Percentiles rank a stretch among this genome's conserved stretches.
phyloP scores from a whole-genome alignment of 2,888 invertebrate genomes.

The Hyposoter didymator region DNA sequence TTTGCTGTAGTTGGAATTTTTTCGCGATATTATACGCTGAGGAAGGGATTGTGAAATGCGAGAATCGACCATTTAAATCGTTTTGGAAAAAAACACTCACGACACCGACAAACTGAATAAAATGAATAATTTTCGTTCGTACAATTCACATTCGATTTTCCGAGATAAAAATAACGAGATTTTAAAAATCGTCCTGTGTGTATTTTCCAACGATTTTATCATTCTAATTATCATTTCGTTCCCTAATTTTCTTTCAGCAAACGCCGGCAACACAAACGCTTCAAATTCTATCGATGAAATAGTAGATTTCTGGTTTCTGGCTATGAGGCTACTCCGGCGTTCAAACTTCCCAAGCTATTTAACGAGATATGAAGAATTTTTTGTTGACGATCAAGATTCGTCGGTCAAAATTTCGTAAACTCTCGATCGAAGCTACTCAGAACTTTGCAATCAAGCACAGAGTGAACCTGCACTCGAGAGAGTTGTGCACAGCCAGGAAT shows the following conservation, averaged over 20 bases:
- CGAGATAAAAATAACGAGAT: neutral
- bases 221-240: slow-evolving; percentile 14
- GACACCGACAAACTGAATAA: neutral
- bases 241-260: slow-evolving; percentile 54
- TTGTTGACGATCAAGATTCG: slow-evolving; percentile 25
- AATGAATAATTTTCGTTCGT: neutral
- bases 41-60: slow-evolving; percentile 34
- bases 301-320: neutral
- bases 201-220: neutral
- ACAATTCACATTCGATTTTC: neutral
- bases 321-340: too few relatives aligned
- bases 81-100: slow-evolving; percentile 25
- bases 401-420: slow-evolving; percentile 10
- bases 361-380: neutral
- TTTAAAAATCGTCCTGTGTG: neutral
- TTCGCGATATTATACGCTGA: slow-evolving; percentile 46
- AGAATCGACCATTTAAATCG: slow-evolving; percentile 41
- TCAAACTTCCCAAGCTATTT: neutral
- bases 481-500: neutral
- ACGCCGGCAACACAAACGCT: slow-evolving; percentile 65
- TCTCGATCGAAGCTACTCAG: slow-evolving; percentile 14
- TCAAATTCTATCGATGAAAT: slow-evolving; percentile 4
- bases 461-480: slow-evolving; percentile 8
- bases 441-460: slow-evolving; percentile 62
- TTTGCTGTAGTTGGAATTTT: neutral